Percentiles rank a stretch among this genome's conserved stretches.
Evolutionary conservation across 2,888 invertebrate genomes (phyloP).

Genomic region (Cryptocephalus primarius): DNA sequence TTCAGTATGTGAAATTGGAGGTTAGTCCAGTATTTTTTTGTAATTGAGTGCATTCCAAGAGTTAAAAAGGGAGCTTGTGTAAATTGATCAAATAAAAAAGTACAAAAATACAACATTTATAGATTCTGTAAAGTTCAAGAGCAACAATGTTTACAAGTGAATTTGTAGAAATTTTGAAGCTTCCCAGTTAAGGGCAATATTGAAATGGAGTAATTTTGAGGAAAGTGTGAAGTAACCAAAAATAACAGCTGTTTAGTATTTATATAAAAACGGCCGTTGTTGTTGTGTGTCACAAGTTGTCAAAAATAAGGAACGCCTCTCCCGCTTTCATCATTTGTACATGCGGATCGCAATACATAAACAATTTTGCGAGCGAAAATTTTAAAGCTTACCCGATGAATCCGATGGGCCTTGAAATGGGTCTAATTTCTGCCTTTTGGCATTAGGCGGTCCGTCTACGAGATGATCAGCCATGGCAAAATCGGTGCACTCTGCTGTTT

Average conservation of each 20-base stretch:
- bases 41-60: no score
- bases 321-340: slow-evolving; percentile 28
- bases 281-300: slow-evolving; percentile 17
- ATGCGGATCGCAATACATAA: slow-evolving; percentile 27
- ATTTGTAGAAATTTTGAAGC: slow-evolving; percentile 2
- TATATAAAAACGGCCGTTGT: slow-evolving; percentile 5
- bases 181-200: not conserved
- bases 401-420: slow-evolving; percentile 72
- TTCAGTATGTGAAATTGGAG: no score
- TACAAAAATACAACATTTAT: not conserved
- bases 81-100: no score
- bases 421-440: slow-evolving; percentile 87
- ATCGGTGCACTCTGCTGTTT: slow-evolving; percentile 43
- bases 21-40: no score
- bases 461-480: slow-evolving; percentile 82
- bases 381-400: slow-evolving; percentile 55
- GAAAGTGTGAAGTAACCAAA: slow-evolving; percentile 1
- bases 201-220: not conserved
- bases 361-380: slow-evolving; percentile 12
- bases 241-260: slow-evolving; percentile 15
- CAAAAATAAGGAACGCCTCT: slow-evolving; percentile 30
- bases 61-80: no score
- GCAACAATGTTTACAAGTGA: slow-evolving; percentile 21
- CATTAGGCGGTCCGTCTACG: slow-evolving; percentile 87
- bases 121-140: slow-evolving; percentile 25